Evolutionary conservation across 2,113 vertebrate genomes (phyloP).

Genomic region (Hemicordylus capensis): DNA sequence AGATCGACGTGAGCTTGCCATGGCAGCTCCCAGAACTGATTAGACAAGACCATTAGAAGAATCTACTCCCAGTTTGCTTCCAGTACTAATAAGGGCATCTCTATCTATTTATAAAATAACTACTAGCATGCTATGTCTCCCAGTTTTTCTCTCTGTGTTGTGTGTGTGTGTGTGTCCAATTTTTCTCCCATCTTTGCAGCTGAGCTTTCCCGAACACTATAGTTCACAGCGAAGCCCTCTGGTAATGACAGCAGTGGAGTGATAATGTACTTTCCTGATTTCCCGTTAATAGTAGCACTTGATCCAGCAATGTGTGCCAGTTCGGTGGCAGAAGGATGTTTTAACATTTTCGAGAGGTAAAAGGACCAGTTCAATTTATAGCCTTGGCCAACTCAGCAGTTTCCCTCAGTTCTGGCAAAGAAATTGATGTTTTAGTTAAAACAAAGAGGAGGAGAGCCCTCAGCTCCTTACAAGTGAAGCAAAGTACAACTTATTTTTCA

Average conservation of each 20-base stretch:
- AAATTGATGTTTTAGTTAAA: slow-evolving; percentile 56
- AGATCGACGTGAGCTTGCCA: slow-evolving; percentile 10
- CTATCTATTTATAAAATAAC: slow-evolving; percentile 7
- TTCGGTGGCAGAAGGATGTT: slow-evolving; percentile 66
- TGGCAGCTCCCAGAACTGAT: slow-evolving; percentile 43
- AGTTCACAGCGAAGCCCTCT: slow-evolving; percentile 63
- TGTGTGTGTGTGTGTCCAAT: slow-evolving; percentile 8
- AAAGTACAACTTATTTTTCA: slow-evolving; percentile 39
- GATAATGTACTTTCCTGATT: slow-evolving; percentile 70
- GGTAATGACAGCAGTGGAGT: slow-evolving; percentile 69
- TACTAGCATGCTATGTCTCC: not conserved
- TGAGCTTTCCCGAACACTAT: slow-evolving; percentile 40
- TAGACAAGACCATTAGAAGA: slow-evolving; percentile 29
- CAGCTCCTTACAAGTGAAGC: slow-evolving; percentile 38
- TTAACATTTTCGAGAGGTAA: slow-evolving; percentile 70
- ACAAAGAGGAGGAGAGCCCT: slow-evolving; percentile 34
- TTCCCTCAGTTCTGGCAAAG: slow-evolving; percentile 56
- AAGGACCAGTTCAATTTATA: slow-evolving; percentile 65
- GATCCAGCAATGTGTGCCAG: slow-evolving; percentile 67
- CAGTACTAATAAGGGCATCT: not conserved
- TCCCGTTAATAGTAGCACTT: slow-evolving; percentile 72
- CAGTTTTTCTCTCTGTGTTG: not conserved
- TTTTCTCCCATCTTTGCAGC: slow-evolving; percentile 37
- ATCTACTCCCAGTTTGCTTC: slow-evolving; percentile 4
- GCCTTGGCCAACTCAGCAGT: slow-evolving; percentile 65